Percentiles rank a stretch among this genome's conserved stretches.
phyloP scores from a whole-genome alignment of 2,797 vertebrate genomes.

The Cyprinella venusta region DNA sequence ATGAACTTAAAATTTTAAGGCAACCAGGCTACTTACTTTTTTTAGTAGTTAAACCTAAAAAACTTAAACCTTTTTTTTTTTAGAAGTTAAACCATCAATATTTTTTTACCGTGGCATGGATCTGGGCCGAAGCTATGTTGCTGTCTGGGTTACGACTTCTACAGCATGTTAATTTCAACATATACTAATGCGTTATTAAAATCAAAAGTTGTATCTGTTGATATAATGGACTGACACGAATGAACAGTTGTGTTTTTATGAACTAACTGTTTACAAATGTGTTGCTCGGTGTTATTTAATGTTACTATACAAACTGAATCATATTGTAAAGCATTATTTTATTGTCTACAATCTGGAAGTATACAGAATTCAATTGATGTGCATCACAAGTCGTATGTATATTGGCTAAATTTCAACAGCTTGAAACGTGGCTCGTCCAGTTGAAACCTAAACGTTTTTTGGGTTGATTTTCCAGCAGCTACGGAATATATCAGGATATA shows the following conservation, averaged over 20 bases:
- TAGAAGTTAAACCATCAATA: no score
- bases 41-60: no score
- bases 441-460: background rate
- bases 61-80: no score
- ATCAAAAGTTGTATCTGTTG: background rate
- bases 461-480: background rate
- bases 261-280: background rate
- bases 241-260: background rate
- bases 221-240: background rate
- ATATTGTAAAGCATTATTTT: background rate
- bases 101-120: no score
- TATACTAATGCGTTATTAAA: conserved; percentile 1
- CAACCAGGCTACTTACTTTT: no score
- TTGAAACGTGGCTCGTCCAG: background rate
- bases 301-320: background rate
- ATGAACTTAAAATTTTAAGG: no score
- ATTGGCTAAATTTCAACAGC: background rate
- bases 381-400: background rate
- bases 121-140: no score
- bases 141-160: no score
- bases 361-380: background rate
- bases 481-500: background rate
- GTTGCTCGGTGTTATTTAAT: background rate
- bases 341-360: background rate
- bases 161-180: background rate